Evolutionary conservation across 2,113 vertebrate genomes (phyloP), one percentile per base, ranked within the genome.

Genomic region (Glaucomys volans): DNA sequence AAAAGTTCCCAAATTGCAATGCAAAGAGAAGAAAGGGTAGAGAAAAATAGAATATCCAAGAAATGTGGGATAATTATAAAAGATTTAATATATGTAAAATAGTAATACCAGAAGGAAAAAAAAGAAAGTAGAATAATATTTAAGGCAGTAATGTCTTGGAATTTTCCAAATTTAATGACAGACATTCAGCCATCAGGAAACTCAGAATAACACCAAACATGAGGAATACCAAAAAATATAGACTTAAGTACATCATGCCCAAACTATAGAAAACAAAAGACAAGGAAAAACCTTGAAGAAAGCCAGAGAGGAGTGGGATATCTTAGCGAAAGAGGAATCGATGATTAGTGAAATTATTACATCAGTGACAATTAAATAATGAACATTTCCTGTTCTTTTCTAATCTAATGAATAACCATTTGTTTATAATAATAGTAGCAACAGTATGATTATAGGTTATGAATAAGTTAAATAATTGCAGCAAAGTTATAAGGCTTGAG

Each of bases 261-360:
- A 89, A 47, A 35, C 12, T 20, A 5, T 12, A 30, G 7, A 50
- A 57, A 22, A 72, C 8, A 54, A 30, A 76, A 42, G 44, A 52
- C 17, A 57, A 4, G 42, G 5, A 74, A 40, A 74, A 57, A 32
- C 13, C 3, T 42, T 64, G 8, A 42, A 74, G 57, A 8, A 32
- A 35, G 28, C 17, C 20, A 2, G 1, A 24, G 16, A 24, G 17
- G 1, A 1, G 14, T 1, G 44, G 50, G 11, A 69, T 22, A 69
- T 47, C 13, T 89, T 64, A 37, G 8, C 10, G 22, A n/a, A 47
- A 62, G 5, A 64, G 32, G 8, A 76, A 59, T 28, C 7, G n/a
- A 50, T 71, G 11, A 69, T 59, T 59, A 59, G 24, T 59, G 57
- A 59, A 24, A 59, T 26, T 59, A 26, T 59, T 59, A 24, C 30